Percentiles rank a stretch among this genome's conserved stretches.
Conservation (phyloP, 64 coral and sea anemone species). For the Pachyseris speciosa region DNA sequence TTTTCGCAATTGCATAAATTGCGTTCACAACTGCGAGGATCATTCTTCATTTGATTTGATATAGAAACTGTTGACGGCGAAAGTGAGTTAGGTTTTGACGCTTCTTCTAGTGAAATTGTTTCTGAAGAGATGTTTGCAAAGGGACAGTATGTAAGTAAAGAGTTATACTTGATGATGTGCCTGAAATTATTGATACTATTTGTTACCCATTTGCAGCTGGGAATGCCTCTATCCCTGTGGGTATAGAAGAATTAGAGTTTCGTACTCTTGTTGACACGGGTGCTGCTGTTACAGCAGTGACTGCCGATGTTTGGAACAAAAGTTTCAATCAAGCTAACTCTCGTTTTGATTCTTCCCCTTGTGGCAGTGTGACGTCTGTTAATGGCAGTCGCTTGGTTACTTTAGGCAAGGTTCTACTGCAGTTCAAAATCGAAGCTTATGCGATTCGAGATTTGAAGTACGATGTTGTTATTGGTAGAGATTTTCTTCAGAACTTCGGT, state of each 20-base stretch:
- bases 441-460: neutral
- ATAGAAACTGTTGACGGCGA: too few species aligned
- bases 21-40: too few species aligned
- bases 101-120: too few species aligned
- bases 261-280: neutral
- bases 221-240: neutral
- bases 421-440: neutral
- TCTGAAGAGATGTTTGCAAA: too few species aligned
- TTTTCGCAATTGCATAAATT: too few species aligned
- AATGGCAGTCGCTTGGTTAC: neutral
- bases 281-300: neutral
- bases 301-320: neutral
- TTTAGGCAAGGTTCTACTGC: neutral
- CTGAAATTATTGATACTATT: neutral
- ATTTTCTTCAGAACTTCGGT: too few species aligned
- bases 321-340: neutral
- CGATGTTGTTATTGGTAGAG: too few species aligned
- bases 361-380: neutral
- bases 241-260: neutral
- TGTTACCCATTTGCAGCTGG: neutral
- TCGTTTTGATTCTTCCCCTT: neutral
- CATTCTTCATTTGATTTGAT: too few species aligned
- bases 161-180: too few species aligned
- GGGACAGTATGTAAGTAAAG: too few species aligned
- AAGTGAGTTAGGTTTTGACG: too few species aligned